A percentile compares a stretch with the other conserved stretches of the same genome.
phyloP scores from a whole-genome alignment of 2,113 vertebrate species.

The Hippocampus zosterae region DNA sequence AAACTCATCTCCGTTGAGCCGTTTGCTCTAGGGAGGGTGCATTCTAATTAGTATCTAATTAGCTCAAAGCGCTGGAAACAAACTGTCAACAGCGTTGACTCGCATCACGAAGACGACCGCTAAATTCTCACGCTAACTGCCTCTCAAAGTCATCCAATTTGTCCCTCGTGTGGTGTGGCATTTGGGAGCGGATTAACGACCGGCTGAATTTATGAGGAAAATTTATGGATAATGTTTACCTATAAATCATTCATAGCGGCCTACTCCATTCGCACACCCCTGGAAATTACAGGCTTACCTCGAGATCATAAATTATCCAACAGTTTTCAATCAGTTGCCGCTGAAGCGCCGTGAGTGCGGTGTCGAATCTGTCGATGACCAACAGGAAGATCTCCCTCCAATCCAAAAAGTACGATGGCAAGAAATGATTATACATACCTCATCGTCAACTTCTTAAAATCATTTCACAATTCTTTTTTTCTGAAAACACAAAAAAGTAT shows the following conservation, averaged over 20 bases:
- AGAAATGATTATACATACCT: background rate
- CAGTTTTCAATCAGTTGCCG: slow-evolving; percentile 35
- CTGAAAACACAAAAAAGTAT: too few species aligned
- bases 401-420: background rate
- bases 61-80: background rate
- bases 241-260: slow-evolving; percentile 64
- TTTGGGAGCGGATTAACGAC: slow-evolving; percentile 28
- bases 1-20: background rate
- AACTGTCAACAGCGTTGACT: slow-evolving; percentile 46
- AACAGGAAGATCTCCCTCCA: background rate
- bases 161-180: background rate
- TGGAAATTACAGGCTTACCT: slow-evolving; percentile 57
- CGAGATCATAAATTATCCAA: slow-evolving; percentile 59
- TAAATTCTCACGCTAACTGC: background rate
- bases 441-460: background rate
- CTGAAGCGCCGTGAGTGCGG: background rate
- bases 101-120: background rate
- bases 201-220: slow-evolving; percentile 49
- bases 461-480: too few species aligned
- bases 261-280: slow-evolving; percentile 35
- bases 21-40: background rate
- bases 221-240: slow-evolving; percentile 65
- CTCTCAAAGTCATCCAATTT: slow-evolving; percentile 10
- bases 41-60: background rate
- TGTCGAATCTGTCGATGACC: background rate